Conservation (phyloP, 1,140 invertebrate species). For the Thalassaphorura encarpata region DNA sequence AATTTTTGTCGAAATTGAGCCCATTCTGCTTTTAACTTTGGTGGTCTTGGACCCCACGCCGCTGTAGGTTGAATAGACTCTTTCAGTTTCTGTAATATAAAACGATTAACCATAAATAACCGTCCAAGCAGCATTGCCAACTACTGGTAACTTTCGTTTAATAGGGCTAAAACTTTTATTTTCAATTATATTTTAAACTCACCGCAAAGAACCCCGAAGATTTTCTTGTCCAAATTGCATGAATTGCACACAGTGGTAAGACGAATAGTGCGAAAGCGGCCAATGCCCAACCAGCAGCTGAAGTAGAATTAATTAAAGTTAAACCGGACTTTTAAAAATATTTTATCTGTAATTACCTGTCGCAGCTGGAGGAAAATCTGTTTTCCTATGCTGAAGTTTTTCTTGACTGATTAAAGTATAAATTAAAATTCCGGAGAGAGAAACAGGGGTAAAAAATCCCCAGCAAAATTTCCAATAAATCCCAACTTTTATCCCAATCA, state of each 20-base stretch:
- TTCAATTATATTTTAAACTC: neutral
- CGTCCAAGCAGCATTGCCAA: neutral
- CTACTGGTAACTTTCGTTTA: too few species aligned
- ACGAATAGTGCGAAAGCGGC: conserved; percentile 46
- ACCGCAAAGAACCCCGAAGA: conserved; percentile 24
- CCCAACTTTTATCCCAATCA: conserved; percentile 57
- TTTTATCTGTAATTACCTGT: conserved; percentile 7
- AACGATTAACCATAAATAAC: neutral
- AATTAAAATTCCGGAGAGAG: conserved; percentile 13
- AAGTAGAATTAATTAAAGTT: neutral
- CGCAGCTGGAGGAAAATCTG: conserved; percentile 27
- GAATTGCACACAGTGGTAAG: conserved; percentile 47
- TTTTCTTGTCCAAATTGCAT: conserved; percentile 29
- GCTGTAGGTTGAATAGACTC: conserved; percentile 41
- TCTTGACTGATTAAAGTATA: conserved; percentile 37
- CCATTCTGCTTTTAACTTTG: conserved; percentile 45
- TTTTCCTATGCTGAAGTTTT: conserved; percentile 42
- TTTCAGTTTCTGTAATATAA: conserved; percentile 39
- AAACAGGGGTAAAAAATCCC: conserved; percentile 35
- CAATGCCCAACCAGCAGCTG: conserved; percentile 43
- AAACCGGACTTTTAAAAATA: neutral
- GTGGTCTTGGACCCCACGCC: conserved; percentile 51
- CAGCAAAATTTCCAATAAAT: conserved; percentile 68
- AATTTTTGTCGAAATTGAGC: too few species aligned
- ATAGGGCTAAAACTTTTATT: too few species aligned